Evolutionary conservation across 2,113 vertebrate species (phyloP).

Genomic region (Cynopterus brachyotis): DNA sequence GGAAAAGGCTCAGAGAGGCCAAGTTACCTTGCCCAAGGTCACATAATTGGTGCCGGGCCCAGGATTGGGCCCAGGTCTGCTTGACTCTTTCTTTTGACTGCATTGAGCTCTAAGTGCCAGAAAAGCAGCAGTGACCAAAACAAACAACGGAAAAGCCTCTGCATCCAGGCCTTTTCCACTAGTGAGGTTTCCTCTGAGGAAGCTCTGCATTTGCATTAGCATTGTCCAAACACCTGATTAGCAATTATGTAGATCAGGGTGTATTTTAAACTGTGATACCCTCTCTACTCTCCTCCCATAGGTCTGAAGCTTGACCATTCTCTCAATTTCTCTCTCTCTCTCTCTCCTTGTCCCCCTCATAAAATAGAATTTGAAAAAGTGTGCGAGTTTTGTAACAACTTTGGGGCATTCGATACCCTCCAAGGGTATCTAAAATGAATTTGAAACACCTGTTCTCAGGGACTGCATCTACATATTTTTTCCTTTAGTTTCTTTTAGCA

Average conservation of each 20-base stretch:
- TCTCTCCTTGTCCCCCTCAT: background rate
- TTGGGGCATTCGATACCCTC: background rate
- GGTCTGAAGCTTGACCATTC: background rate
- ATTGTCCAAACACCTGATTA: background rate
- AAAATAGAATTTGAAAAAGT: background rate
- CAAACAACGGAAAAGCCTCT: background rate
- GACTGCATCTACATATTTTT: background rate
- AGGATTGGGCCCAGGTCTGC: background rate
- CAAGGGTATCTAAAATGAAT: background rate
- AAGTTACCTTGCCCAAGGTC: background rate
- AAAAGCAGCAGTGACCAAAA: background rate
- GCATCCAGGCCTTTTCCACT: fast-evolving
- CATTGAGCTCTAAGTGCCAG: background rate
- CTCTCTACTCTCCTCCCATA: background rate
- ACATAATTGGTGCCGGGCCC: background rate
- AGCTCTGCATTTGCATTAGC: background rate
- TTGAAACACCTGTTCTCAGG: background rate
- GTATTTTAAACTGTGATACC: background rate
- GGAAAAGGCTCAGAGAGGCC: background rate
- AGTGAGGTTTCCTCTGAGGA: background rate
- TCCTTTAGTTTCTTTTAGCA: background rate
- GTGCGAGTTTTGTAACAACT: background rate
- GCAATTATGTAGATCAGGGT: background rate
- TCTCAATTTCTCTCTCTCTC: background rate
- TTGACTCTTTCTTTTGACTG: background rate